Evolutionary conservation across 2,797 vertebrate species (phyloP).

Genomic region (Aulostomus chinensis): DNA sequence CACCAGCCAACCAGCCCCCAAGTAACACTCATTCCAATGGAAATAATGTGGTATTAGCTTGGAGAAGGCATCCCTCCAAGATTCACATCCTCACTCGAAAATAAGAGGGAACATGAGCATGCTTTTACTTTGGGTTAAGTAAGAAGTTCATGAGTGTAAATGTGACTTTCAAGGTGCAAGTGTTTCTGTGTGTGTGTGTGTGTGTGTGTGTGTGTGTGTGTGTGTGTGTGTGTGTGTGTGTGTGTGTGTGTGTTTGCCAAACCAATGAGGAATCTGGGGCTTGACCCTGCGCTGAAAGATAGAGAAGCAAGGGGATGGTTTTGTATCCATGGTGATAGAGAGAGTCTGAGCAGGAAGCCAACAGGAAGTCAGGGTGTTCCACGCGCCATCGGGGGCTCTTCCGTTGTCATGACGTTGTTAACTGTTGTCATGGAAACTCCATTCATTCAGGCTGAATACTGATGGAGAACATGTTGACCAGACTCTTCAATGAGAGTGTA

Average conservation of each 20-base stretch:
- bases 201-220: conserved; percentile 7
- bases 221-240: conserved; percentile 2
- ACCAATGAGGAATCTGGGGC: conserved; percentile 59
- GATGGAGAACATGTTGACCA: conserved; percentile 58
- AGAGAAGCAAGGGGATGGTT: conserved; percentile 56
- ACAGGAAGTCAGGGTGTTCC: conserved; percentile 84
- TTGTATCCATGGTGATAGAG: conserved; percentile 85
- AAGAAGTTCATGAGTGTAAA: conserved; percentile 6
- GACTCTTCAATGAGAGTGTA: conserved; percentile 36
- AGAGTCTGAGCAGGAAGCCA: conserved; percentile 72
- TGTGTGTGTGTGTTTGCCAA: conserved; percentile 16
- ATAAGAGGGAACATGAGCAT: no score
- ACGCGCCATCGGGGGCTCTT: conserved; percentile 76
- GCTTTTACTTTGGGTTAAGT: conserved; percentile 12
- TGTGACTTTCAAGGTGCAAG: conserved; percentile 2
- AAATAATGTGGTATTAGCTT: conserved; percentile 24
- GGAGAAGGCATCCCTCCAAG: not conserved
- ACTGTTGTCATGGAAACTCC: conserved; percentile 83
- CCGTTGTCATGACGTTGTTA: conserved; percentile 81
- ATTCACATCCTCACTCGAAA: not conserved
- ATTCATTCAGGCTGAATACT: conserved; percentile 83
- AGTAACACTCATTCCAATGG: conserved; percentile 12
- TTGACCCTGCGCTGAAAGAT: conserved; percentile 63
- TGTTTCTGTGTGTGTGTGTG: conserved; percentile 13
- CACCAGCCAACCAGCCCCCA: conserved; percentile 21